Percentiles rank a stretch among this genome's conserved stretches.
Evolutionary conservation across 2,888 invertebrate species (phyloP).

Genomic region (Gonocerus acuteangulatus): DNA sequence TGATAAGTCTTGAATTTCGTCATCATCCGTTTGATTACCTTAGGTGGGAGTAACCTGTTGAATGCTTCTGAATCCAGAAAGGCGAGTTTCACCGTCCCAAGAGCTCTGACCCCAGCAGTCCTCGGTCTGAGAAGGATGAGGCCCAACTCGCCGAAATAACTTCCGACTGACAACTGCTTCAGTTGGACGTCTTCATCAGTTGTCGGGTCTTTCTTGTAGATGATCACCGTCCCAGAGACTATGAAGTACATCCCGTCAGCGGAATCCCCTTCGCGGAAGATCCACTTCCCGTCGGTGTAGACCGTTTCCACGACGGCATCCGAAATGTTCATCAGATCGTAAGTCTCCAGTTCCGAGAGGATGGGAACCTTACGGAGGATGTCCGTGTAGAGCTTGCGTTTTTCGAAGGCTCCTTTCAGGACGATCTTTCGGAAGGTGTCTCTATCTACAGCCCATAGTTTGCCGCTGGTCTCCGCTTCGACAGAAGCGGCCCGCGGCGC

Average conservation of each 20-base stretch:
- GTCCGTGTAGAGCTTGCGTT: constrained; percentile 92
- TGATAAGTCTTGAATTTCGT: too few relatives aligned
- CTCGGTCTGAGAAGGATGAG: constrained; percentile 93
- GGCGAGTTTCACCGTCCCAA: constrained; percentile 80
- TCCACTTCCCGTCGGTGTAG: constrained; percentile 65
- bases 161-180: constrained; percentile 54
- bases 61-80: constrained; percentile 42
- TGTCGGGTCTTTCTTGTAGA: constrained; percentile 71
- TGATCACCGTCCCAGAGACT: constrained; percentile 80
- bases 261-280: constrained; percentile 85
- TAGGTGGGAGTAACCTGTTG: constrained; percentile 16
- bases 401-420: constrained; percentile 91
- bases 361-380: constrained; percentile 90
- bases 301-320: constrained; percentile 82
- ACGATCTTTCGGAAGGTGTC: constrained; percentile 92
- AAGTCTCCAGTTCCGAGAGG: constrained; percentile 85
- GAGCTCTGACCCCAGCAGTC: constrained; percentile 82
- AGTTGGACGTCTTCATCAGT: constrained; percentile 51
- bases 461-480: constrained; percentile 70
- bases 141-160: constrained; percentile 94
- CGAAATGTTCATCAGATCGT: constrained; percentile 94
- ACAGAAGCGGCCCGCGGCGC: constrained; percentile 94
- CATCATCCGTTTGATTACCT: too few relatives aligned
- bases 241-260: constrained; percentile 98
- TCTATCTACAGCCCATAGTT: constrained; percentile 97